Evolutionary conservation across 2,797 vertebrate species (phyloP).

Genomic region (Falco rusticolus): DNA sequence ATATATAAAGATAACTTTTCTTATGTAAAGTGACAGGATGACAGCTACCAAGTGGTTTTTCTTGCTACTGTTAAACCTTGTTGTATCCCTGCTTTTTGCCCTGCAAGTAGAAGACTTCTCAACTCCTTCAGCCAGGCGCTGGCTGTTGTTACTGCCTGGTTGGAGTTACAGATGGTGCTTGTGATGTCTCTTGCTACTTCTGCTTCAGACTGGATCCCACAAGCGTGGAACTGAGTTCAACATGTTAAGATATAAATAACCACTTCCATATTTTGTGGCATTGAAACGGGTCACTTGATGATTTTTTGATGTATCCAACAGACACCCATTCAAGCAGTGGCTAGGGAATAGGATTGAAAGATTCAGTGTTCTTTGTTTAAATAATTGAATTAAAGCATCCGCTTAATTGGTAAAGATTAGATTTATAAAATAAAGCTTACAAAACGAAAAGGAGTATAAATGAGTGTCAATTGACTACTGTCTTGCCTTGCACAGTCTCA

Average conservation of each 20-base stretch:
- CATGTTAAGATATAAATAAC: neutral
- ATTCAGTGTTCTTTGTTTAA: neutral
- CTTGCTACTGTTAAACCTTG: neutral
- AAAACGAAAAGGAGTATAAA: neutral
- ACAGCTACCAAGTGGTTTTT: neutral
- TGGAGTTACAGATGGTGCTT: neutral
- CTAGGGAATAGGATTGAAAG: neutral
- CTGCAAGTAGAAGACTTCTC: rapidly evolving
- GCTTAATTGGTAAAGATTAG: neutral
- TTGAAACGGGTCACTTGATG: neutral
- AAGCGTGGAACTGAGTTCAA: neutral
- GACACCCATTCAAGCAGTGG: neutral
- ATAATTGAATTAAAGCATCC: neutral
- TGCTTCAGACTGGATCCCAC: neutral
- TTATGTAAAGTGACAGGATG: neutral
- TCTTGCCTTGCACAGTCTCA: neutral
- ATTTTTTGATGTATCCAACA: neutral
- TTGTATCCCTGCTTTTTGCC: neutral
- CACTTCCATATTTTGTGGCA: neutral
- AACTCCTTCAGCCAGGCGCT: neutral
- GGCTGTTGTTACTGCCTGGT: neutral
- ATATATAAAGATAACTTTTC: neutral
- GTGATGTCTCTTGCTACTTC: neutral
- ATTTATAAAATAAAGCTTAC: neutral
- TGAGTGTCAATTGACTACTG: neutral